These are phyloP conservation scores for Isurus oxyrinchus DNA, from an alignment of 2,113 vertebrate species.

Conservation along the genomic window DNA sequence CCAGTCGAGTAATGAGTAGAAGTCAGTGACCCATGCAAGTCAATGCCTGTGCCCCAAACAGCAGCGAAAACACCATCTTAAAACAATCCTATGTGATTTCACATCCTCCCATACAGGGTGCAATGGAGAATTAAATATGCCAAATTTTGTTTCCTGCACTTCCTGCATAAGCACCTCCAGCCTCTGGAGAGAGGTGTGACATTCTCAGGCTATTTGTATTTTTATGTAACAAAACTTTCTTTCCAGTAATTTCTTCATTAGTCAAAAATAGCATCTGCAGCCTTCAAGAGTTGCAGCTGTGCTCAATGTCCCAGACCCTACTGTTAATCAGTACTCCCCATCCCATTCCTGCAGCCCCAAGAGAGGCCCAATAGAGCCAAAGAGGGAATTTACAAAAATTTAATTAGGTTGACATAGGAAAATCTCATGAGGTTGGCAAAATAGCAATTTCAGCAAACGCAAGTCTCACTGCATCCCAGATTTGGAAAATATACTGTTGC, in stretches of 20 bases:
- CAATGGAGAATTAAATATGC: not conserved
- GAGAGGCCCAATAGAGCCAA: not conserved
- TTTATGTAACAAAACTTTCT: not conserved
- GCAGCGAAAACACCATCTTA: not conserved
- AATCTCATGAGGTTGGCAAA: not conserved
- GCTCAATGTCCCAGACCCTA: not conserved
- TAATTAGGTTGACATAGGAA: too few species aligned
- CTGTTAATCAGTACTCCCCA: not conserved
- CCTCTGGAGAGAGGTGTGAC: not conserved
- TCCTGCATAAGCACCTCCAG: not conserved
- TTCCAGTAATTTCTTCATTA: not conserved
- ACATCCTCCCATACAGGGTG: not conserved
- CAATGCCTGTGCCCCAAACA: not conserved
- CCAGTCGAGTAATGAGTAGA: not conserved
- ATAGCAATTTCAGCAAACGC: not conserved
- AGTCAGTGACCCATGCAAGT: not conserved
- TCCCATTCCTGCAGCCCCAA: not conserved
- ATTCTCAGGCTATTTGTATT: not conserved
- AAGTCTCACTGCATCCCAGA: not conserved
- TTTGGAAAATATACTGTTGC: not conserved
- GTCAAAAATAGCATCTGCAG: not conserved
- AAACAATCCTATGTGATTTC: not conserved
- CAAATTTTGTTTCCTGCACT: not conserved
- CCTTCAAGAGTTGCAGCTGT: not conserved
- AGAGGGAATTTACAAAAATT: not conserved